Base-by-base conservation (phyloP, 2,888 invertebrate genomes). In the Xestia c-nigrum region DNA sequence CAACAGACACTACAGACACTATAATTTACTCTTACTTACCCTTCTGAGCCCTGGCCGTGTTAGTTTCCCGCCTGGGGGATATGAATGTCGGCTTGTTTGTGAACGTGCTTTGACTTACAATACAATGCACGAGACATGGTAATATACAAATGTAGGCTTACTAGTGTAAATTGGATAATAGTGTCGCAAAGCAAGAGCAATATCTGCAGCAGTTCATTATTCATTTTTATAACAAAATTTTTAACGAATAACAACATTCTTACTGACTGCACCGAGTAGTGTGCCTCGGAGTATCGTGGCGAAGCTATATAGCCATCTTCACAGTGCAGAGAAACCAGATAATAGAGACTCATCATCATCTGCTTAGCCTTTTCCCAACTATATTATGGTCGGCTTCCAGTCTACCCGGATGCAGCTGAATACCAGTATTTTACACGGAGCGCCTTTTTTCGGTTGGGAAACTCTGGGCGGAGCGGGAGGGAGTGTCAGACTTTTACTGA, bases 11-110 rank as follows among this genome's bases (percentile, higher is more conserved):
- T 64, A 31, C 59, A 16, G 16, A 7, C 31, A 59, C 59, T 57
- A 24, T 24, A 24, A 7, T 46, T 24, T 10, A 4, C 46, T 38
- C 55, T 2, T 12, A 9, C 40, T 24, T 47, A 61, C 24, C n/a
- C 59, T 47, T 55, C 31, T 12, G 21, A 67, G 19, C 16, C 55
- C 40, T 43, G 38, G 19, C 19, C 64, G 16, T 40, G 52, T 82
- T n/a, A 46, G 50, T 57, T 57, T 57, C n/a, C 38, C 68, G 50
- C 64, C 67, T 31, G 19, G 40, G 81, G 76, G 38, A 68, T 52
- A 64, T 43, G 24, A 50, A 46, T 81, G 50, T 52, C 52, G 21
- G 50, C 82, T 68, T 82, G 64, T 82, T 80, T 76, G 77, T 69
- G 68, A 52, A 59, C 77, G 68, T 69, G 83, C 31, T 59, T 76